These are phyloP conservation scores for Echinops telfairi DNA, from an alignment of 2,113 vertebrate species.

Conservation along the genomic window DNA sequence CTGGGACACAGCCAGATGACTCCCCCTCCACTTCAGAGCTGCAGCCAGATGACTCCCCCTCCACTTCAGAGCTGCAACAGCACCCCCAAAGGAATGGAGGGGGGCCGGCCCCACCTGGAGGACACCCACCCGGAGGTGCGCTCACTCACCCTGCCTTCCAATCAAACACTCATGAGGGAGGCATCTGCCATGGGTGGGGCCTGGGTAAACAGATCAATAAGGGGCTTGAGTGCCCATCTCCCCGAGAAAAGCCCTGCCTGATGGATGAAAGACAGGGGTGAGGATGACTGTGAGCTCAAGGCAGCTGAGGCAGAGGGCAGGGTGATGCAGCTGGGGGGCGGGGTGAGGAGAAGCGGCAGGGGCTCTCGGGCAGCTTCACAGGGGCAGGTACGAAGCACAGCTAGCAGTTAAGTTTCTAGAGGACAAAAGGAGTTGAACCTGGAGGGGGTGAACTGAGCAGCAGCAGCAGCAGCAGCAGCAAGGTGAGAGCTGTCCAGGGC, in stretches of 20 bases:
- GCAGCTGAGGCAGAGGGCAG: background rate
- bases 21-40: background rate
- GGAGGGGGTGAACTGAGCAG: too few relatives aligned
- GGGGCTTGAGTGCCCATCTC: slow-evolving; percentile 58
- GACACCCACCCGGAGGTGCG: background rate
- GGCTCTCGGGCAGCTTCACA: too few relatives aligned
- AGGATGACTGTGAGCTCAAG: slow-evolving; percentile 67
- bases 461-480: too few relatives aligned
- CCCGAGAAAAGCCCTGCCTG: slow-evolving; percentile 61
- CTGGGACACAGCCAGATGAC: too few relatives aligned
- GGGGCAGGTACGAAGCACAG: too few relatives aligned
- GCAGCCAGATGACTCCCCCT: background rate
- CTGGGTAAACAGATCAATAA: slow-evolving; percentile 70
- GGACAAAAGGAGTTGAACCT: too few relatives aligned
- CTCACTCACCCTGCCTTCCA: background rate
- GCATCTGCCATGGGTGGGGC: background rate
- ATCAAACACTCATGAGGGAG: background rate
- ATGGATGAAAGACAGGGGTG: slow-evolving; percentile 75
- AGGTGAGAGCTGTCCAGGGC: too few relatives aligned
- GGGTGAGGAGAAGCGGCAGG: too few relatives aligned
- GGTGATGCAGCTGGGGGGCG: background rate
- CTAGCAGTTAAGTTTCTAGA: too few relatives aligned
- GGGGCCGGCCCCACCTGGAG: background rate
- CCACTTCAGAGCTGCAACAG: background rate
- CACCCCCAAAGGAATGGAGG: slow-evolving; percentile 37